Evolutionary conservation across 2,797 vertebrate genomes (phyloP).

Genomic region (Smutsia gigantea): DNA sequence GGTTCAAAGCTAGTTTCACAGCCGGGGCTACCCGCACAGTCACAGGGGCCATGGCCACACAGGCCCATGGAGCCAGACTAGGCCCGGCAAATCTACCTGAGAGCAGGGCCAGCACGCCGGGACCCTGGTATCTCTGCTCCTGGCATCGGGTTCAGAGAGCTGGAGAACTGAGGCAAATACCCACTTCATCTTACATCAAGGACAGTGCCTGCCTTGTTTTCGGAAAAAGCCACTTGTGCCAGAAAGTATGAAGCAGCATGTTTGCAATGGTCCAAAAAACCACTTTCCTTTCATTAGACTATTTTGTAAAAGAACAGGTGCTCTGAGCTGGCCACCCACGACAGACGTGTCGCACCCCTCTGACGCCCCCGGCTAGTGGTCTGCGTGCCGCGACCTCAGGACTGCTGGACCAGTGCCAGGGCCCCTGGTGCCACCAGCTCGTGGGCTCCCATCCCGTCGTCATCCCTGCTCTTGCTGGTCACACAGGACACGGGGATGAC

Average conservation of each 20-base stretch:
- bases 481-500: accelerated
- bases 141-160: background rate
- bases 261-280: accelerated
- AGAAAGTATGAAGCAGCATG: accelerated
- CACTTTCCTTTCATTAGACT: background rate
- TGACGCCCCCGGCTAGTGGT: background rate
- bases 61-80: accelerated
- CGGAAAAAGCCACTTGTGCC: background rate
- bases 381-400: background rate
- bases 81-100: too few relatives aligned
- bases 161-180: accelerated
- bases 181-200: background rate
- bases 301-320: accelerated
- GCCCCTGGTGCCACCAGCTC: too few relatives aligned
- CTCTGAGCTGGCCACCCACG: accelerated
- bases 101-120: background rate
- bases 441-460: too few relatives aligned
- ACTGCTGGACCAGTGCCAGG: too few relatives aligned
- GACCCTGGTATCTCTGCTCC: background rate
- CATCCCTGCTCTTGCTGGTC: accelerated
- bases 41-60: accelerated
- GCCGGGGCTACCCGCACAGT: background rate
- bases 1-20: background rate
- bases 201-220: accelerated
- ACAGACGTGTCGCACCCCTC: accelerated